Percentiles rank a stretch among this genome's conserved stretches.
Conservation (phyloP, 2,888 invertebrate genomes). For the Melanostoma mellinum region DNA sequence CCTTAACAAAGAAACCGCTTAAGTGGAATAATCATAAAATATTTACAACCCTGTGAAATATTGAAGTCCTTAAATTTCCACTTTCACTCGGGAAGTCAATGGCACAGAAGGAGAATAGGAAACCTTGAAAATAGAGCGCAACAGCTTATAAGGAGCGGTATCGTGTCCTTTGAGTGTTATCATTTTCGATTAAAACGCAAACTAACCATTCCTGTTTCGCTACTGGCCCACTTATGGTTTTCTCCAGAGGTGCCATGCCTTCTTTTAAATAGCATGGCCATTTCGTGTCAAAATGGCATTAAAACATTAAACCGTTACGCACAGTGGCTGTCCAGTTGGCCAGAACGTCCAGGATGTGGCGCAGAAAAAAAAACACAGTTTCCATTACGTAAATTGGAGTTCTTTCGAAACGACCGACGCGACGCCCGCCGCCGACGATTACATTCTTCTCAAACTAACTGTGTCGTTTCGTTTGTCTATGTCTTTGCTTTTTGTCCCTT, state of each 20-base stretch:
- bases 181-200: slow-evolving; percentile 67
- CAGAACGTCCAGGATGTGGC: slow-evolving; percentile 43
- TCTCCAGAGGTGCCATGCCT: background rate
- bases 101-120: background rate
- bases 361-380: slow-evolving; percentile 26
- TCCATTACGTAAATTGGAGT: slow-evolving; percentile 51
- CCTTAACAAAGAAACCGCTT: slow-evolving; percentile 49
- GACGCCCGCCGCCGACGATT: background rate
- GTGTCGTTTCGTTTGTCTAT: slow-evolving; percentile 4
- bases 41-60: slow-evolving; percentile 61
- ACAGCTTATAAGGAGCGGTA: slow-evolving; percentile 31
- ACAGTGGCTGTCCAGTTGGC: slow-evolving; percentile 53
- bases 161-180: slow-evolving; percentile 63
- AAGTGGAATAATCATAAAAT: slow-evolving; percentile 62
- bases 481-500: slow-evolving; percentile 31
- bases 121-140: slow-evolving; percentile 48
- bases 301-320: slow-evolving; percentile 70
- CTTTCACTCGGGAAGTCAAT: background rate
- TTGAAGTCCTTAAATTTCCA: slow-evolving; percentile 40
- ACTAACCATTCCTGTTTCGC: slow-evolving; percentile 52
- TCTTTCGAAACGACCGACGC: slow-evolving; percentile 4
- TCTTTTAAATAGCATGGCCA: slow-evolving; percentile 2
- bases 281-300: slow-evolving; percentile 65
- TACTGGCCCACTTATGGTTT: slow-evolving; percentile 7
- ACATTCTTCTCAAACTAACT: background rate